Evolutionary conservation across 2,797 vertebrate genomes (phyloP), one percentile per base, ranked within the genome.

Genomic region (Clarias fuscus): DNA sequence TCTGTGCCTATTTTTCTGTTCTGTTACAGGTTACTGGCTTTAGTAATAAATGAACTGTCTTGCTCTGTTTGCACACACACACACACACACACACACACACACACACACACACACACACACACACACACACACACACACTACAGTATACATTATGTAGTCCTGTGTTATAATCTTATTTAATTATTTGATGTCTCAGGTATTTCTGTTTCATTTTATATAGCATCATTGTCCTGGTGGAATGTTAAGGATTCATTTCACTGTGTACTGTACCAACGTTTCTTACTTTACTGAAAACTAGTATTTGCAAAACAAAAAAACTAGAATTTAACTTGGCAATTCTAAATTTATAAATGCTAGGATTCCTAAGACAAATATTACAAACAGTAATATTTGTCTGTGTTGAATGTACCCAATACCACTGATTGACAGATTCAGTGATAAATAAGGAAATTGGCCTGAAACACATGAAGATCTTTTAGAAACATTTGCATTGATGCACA

Each of bases 401-500:
- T 62, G 58, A 65, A 48, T 5, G 0, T 64, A 17, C 0, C 5
- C 6, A 65, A 80, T n/a, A 30, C 7, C 10, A 48, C 20, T 67
- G 61, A 33, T 33, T 33, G 1, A 33, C 33, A 33, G 58, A 7
- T 79, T 79, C 14, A 40, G 30, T 62, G 56, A 80, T 65, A 65
- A 65, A 80, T 40, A 40, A 80, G 59, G 77, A 80, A 80, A n/a
- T 64, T 65, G 61, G 37, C 37, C n/a, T 43, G 78, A 65, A 78
- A 81, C 24, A 81, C 22, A 65, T n/a, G 48, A 20, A 65, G 58
- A 37, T 40, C 1, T 24, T 62, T 62, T 59, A 62, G 33, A 81
- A 20, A 27, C 37, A 81, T 81, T 81, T 81, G 61, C 78, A 81
- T 81, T 27, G 61, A 81, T 81, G 61, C 24, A 20, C 78, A 40